phyloP scores from a whole-genome alignment of 2,888 invertebrate species.

The Eulithis prunata region DNA sequence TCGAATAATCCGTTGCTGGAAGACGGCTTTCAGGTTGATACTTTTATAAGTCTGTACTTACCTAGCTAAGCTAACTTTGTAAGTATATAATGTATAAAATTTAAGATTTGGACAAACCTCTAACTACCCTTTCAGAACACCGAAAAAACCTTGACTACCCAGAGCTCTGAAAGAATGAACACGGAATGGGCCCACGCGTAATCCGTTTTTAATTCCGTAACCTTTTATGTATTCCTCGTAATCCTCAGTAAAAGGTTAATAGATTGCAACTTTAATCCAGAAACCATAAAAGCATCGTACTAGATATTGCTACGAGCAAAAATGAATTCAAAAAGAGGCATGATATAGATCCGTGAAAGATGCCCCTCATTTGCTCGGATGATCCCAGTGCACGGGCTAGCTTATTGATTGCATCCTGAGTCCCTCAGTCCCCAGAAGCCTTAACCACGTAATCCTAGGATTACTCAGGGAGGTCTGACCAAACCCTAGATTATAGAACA shows the following conservation, averaged over 20 bases:
- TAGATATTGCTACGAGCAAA: slow-evolving; percentile 11
- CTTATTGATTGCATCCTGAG: slow-evolving; percentile 59
- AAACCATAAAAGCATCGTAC: slow-evolving; percentile 1
- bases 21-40: neutral
- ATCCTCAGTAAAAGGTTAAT: neutral
- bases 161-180: no score
- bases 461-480: slow-evolving; percentile 55
- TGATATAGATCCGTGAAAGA: slow-evolving; percentile 25
- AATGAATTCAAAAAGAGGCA: slow-evolving; percentile 9
- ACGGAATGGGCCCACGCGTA: no score
- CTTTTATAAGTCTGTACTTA: no score
- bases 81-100: no score
- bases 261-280: neutral
- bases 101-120: no score
- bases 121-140: no score
- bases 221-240: no score
- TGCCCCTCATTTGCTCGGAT: slow-evolving; percentile 62
- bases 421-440: slow-evolving; percentile 38
- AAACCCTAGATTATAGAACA: slow-evolving; percentile 49
- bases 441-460: slow-evolving; percentile 58
- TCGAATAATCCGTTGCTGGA: neutral
- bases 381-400: slow-evolving; percentile 54
- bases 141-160: no score
- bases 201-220: no score
- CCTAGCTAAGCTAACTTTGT: no score